phyloP scores from a whole-genome alignment of 2,113 vertebrate genomes.

The Heliornis fulica region DNA sequence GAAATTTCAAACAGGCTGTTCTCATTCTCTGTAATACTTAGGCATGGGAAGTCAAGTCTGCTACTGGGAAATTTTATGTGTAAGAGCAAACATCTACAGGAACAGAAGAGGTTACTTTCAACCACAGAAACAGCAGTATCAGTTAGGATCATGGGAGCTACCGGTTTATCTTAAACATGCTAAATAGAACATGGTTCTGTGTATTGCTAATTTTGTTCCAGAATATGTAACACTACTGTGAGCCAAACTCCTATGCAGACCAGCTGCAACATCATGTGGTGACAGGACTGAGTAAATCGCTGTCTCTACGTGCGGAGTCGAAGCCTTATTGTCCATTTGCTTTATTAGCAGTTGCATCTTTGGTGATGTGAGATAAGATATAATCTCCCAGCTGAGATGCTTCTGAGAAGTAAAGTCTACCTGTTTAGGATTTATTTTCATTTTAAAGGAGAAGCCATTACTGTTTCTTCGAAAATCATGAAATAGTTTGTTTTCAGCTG shows the following conservation, averaged over 20 bases:
- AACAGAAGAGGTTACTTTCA: not conserved
- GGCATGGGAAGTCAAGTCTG: not conserved
- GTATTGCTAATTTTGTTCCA: not conserved
- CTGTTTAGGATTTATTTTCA: not conserved
- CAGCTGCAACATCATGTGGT: not conserved
- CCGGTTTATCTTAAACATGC: not conserved
- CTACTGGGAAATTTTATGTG: not conserved
- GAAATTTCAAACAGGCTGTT: not conserved
- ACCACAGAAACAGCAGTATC: not conserved
- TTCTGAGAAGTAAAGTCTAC: not conserved
- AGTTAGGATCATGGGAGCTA: not conserved
- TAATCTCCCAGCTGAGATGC: not conserved
- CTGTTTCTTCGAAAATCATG: not conserved
- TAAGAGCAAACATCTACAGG: not conserved
- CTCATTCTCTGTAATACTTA: not conserved
- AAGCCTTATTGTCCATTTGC: not conserved
- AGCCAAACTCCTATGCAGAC: not conserved
- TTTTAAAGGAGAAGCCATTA: not conserved
- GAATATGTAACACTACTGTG: not conserved
- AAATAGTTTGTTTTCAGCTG: not conserved
- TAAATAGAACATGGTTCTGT: accelerated
- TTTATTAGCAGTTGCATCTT: not conserved
- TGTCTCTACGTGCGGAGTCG: not conserved
- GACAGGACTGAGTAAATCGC: not conserved
- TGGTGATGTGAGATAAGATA: not conserved